Percentiles rank a stretch among this genome's conserved stretches.
Evolutionary conservation across 2,113 vertebrate genomes (phyloP).

Genomic region (Bagarius yarrelli): DNA sequence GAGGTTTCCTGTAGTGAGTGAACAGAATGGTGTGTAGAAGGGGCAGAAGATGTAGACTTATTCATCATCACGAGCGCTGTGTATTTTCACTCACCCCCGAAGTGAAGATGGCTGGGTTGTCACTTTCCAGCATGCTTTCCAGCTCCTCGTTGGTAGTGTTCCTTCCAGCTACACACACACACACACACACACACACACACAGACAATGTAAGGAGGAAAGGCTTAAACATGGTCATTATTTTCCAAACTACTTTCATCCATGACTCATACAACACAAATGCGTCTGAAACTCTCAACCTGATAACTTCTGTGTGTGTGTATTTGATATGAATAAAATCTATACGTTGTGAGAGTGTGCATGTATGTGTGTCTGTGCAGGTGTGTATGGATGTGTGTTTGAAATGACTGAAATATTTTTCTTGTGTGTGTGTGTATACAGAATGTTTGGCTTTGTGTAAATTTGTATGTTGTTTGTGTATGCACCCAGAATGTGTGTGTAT

Average conservation of each 20-base stretch:
- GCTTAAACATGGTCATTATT: background rate
- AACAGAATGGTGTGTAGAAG: too few species aligned
- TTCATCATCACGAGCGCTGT: background rate
- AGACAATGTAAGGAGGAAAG: constrained; percentile 10
- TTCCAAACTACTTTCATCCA: background rate
- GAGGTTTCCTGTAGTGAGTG: too few species aligned
- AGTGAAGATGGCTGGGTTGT: constrained; percentile 94
- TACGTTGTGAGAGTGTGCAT: too few species aligned
- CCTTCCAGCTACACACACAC: constrained; percentile 80
- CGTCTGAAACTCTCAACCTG: background rate
- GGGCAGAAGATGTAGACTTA: background rate
- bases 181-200: constrained; percentile 44
- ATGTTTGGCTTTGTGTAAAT: too few species aligned
- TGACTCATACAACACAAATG: background rate
- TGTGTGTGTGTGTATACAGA: too few species aligned
- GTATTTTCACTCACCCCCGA: constrained; percentile 80
- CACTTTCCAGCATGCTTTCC: constrained; percentile 96
- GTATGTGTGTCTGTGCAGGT: too few species aligned
- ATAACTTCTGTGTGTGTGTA: too few species aligned
- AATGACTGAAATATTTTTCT: too few species aligned
- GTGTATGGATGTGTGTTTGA: too few species aligned
- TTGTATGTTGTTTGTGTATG: too few species aligned
- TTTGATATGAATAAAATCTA: too few species aligned
- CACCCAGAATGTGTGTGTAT: too few species aligned
- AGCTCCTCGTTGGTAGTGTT: constrained; percentile 95